Evolutionary conservation across 2,113 vertebrate genomes (phyloP).

Genomic region (Rhabdomys dilectus): DNA sequence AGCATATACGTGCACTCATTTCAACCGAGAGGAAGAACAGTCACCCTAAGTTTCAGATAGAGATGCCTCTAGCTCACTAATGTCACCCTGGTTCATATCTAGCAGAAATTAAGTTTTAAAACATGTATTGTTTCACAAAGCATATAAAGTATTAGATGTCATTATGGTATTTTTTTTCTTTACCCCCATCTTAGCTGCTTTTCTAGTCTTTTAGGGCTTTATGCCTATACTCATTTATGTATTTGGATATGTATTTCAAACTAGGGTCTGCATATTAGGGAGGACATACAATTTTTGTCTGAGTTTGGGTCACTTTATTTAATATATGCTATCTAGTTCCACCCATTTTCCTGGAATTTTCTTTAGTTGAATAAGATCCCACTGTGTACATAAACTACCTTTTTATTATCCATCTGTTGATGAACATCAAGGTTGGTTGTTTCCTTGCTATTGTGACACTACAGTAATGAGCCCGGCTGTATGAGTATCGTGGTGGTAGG

Average conservation of each 20-base stretch:
- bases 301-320: neutral
- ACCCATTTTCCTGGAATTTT: neutral
- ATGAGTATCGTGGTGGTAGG: neutral
- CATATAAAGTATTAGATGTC: neutral
- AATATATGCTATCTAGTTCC: neutral
- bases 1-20: neutral
- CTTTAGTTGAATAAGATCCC: neutral
- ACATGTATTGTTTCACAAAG: neutral
- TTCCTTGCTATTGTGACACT: neutral
- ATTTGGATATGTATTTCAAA: neutral
- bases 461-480: neutral
- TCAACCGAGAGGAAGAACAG: neutral
- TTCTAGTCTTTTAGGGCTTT: neutral
- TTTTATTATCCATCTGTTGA: neutral
- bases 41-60: conserved; percentile 15
- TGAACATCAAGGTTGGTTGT: too few relatives aligned
- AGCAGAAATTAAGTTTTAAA: conserved; percentile 20
- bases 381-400: neutral
- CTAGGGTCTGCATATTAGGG: neutral
- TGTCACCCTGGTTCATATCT: neutral
- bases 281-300: neutral
- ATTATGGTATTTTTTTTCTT: neutral
- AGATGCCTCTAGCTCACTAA: neutral
- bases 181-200: neutral
- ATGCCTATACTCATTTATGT: neutral